Evolutionary conservation across 2,797 vertebrate species (phyloP).

Genomic region (Coluber constrictor): DNA sequence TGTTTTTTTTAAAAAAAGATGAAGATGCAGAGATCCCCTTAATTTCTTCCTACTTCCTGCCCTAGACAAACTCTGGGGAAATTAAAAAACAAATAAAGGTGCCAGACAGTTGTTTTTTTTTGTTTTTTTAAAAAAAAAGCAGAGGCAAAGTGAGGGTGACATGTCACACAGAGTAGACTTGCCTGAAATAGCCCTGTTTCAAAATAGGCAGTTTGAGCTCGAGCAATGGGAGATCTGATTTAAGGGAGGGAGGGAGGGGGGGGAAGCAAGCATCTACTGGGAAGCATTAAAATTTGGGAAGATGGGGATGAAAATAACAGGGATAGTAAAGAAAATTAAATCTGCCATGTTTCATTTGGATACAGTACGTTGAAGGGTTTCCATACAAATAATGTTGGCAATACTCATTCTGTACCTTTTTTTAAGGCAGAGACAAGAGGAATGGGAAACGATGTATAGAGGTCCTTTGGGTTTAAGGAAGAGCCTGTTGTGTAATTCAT

Average conservation of each 20-base stretch:
- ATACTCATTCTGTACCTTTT: neutral
- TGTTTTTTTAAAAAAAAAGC: neutral
- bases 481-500: neutral
- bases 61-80: neutral
- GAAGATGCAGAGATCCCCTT: neutral
- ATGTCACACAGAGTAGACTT: neutral
- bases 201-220: neutral
- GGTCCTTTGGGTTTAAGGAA: neutral
- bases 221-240: neutral
- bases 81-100: neutral
- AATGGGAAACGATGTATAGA: neutral
- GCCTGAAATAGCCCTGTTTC: neutral
- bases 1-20: neutral
- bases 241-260: accelerated
- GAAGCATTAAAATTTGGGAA: neutral
- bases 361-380: neutral
- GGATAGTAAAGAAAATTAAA: neutral
- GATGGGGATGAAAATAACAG: neutral
- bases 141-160: neutral
- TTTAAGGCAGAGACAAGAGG: neutral
- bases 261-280: neutral
- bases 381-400: neutral
- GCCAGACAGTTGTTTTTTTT: neutral
- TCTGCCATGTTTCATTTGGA: neutral
- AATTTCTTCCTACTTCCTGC: neutral